Evolutionary conservation across 2,888 invertebrate genomes (phyloP).

Genomic region (Branchellion lobata): DNA sequence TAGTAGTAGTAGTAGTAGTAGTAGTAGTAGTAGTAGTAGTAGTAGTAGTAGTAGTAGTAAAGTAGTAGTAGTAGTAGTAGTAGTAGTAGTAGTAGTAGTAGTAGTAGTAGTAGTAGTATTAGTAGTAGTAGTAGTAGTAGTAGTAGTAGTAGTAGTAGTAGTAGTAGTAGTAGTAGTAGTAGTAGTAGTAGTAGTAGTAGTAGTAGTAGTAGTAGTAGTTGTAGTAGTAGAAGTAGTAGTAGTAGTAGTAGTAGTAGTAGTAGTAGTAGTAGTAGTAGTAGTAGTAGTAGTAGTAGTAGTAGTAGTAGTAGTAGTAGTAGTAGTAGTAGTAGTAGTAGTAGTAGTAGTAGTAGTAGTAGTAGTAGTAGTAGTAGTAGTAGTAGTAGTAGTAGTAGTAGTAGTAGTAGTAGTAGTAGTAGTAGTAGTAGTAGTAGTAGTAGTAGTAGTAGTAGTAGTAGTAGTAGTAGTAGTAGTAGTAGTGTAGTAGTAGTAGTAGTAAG

Average conservation of each 20-base stretch:
- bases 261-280: constrained; percentile 46
- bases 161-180: constrained; percentile 17
- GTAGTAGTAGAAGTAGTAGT: constrained; percentile 48
- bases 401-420: constrained; percentile 48
- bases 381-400: constrained; percentile 48
- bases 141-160: constrained; percentile 25
- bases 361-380: constrained; percentile 49
- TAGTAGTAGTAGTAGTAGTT: constrained; percentile 49
- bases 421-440: constrained; percentile 49
- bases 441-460: constrained; percentile 47
- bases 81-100: constrained; percentile 27
- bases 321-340: constrained; percentile 40
- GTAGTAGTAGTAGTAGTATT: background rate
- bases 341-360: constrained; percentile 46
- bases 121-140: constrained; percentile 25
- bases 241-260: constrained; percentile 49
- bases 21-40: constrained; percentile 48
- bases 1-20: constrained; percentile 49
- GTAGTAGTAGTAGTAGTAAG: constrained; percentile 43
- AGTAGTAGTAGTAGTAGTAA: constrained; percentile 20
- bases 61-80: constrained; percentile 28
- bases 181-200: constrained; percentile 48
- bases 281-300: constrained; percentile 48
- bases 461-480: constrained; percentile 25
- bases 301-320: constrained; percentile 49